phyloP scores from a whole-genome alignment of 2,888 invertebrate genomes.

The Agrochola macilenta region DNA sequence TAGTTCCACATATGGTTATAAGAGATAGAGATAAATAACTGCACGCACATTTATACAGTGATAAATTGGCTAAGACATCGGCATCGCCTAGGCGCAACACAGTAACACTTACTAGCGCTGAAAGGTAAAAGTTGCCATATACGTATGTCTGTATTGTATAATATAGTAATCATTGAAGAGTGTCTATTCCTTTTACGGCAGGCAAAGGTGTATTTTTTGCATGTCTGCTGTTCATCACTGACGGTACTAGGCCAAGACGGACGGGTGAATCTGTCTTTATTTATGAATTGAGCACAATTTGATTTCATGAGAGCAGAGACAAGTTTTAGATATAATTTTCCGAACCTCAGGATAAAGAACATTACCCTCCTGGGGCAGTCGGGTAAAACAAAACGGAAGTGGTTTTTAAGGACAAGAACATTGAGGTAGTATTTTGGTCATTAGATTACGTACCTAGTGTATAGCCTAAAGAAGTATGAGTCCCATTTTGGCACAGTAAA shows the following conservation, averaged over 20 bases:
- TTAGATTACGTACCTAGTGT: background rate
- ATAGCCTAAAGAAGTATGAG: background rate
- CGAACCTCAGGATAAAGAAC: too few species aligned
- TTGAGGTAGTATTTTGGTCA: background rate
- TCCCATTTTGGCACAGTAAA: background rate
- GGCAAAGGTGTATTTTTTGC: slow-evolving; percentile 28
- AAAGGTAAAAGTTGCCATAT: slow-evolving; percentile 47
- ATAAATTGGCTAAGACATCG: slow-evolving; percentile 30
- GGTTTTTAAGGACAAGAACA: background rate
- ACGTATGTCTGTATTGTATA: slow-evolving; percentile 38
- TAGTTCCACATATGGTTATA: slow-evolving; percentile 16
- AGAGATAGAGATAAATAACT: slow-evolving; percentile 43
- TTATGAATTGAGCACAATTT: slow-evolving; percentile 6
- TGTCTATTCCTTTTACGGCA: slow-evolving; percentile 21
- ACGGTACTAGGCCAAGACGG: slow-evolving; percentile 10
- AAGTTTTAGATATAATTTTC: background rate
- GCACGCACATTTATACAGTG: slow-evolving; percentile 14
- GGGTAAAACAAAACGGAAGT: background rate
- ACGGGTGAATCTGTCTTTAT: slow-evolving; percentile 8
- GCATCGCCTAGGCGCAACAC: slow-evolving; percentile 17
- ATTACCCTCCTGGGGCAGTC: too few species aligned
- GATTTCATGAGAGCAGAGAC: background rate
- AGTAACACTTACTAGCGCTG: slow-evolving; percentile 30
- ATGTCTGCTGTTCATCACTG: slow-evolving; percentile 12
- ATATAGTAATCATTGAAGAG: slow-evolving; percentile 40